Evolutionary conservation across 2,113 vertebrate genomes (phyloP), one percentile per base, ranked within the genome.

Genomic region (Eudyptes chrysolophus): DNA sequence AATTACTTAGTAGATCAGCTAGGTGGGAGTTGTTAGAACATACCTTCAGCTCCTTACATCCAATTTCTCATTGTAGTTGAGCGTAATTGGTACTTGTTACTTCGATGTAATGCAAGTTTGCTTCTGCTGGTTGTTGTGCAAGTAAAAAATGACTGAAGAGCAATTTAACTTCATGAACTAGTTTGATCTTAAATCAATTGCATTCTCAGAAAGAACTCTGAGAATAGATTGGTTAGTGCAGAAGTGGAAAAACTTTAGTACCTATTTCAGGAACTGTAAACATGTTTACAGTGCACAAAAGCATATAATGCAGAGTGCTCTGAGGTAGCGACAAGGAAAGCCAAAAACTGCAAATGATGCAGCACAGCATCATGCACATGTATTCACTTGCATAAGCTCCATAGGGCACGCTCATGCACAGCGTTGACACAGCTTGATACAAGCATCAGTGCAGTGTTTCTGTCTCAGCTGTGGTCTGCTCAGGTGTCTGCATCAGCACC

Each of bases 71-170:
- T 22, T 88, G 74, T 77, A 94, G 54, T 70, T 80, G 60, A 83
- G 24, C 84, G 94, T 95, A 92, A 84, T 89, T 87, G 55, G 42
- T 89, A 52, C 32, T 71, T 87, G 15, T 93, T 96, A 75, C 61
- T 72, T 96, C 22, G 2, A 21, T 26, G 36, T 65, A 70, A 57
- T 64, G 8, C 4, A 3, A 36, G 58, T 95, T 92, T 80, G 12
- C 72, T 96, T 96, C 84, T 97, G 34, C 83, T 97, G 57, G 36
- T 68, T 84, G 36, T 60, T 93, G 68, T 93, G 48, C 88, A 48
- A 32, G 81, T 52, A 70, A 54, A 70, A 97, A 88, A 89, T 75
- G 9, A 77, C 81, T 90, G 7, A 80, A 62, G 42, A 72, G 25
- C 30, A 92, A 16, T 90, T 94, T 86, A 83, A 76, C 18, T 80